Evolutionary conservation across 2,113 vertebrate species (phyloP).

Genomic region (Aegypius monachus): DNA sequence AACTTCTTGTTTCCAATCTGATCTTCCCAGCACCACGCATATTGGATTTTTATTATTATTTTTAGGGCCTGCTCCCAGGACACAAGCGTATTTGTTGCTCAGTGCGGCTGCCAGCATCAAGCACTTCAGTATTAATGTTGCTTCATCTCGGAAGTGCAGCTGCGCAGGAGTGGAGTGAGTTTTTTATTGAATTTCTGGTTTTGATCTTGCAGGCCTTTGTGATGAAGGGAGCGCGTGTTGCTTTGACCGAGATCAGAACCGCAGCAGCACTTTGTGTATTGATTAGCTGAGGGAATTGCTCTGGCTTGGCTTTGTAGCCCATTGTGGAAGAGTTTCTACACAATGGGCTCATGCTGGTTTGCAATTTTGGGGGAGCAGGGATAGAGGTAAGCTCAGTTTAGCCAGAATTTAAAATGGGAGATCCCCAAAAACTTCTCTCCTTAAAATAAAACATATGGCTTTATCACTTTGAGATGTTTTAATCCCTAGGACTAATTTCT

Average conservation of each 20-base stretch:
- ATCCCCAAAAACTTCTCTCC: background rate
- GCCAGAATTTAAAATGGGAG: background rate
- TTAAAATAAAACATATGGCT: background rate
- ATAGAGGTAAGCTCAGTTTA: background rate
- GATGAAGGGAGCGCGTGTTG: background rate
- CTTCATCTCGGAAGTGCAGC: background rate
- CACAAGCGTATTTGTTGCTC: background rate
- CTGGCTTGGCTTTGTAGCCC: background rate
- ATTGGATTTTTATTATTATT: background rate
- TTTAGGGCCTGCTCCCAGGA: background rate
- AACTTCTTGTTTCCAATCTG: background rate
- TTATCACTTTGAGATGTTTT: background rate
- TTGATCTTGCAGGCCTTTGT: conserved; percentile 16
- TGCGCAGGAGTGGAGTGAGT: background rate
- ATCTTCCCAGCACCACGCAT: background rate
- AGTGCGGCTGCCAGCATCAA: background rate
- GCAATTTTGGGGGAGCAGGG: background rate
- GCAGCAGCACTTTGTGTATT: background rate
- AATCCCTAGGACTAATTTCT: background rate
- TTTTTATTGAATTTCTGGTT: background rate
- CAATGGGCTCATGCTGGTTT: background rate
- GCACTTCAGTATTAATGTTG: background rate
- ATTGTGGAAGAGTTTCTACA: background rate
- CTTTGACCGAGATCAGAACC: conserved; percentile 52
- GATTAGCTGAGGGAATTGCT: conserved; percentile 19